Evolutionary conservation across 1,140 invertebrate species (phyloP), one percentile per base, ranked within the genome.

Genomic region (Andricus grossulariae): DNA sequence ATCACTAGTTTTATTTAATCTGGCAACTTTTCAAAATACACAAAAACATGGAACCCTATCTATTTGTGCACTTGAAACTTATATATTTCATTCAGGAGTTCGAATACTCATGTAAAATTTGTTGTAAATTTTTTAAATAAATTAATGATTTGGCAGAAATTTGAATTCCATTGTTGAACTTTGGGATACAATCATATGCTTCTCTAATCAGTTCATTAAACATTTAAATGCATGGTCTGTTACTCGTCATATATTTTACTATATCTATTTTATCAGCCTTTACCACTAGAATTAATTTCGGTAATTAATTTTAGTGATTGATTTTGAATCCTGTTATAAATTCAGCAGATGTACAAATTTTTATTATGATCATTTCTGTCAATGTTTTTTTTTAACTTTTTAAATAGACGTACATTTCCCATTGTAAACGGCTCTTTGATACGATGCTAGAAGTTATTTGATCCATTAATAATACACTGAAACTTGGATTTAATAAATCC

Each of bases 251-350:
- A 32, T 45, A 4, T 19, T 18, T 55, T 49, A 25, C 11, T 39
- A 50, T 55, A 77, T 74, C 6, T 18, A 60, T 52, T 50, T 74
- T 45, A 50, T 25, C 45, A 51, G 51, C 25, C 15, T 25, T 71
- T 81, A 19, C 77, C 32, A 32, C 3, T 39, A 32, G 15, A 39
- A 66, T 66, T 66, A 66, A 66, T 66, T n/a, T 66, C 32, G 16
- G 25, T 32, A 25, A 25, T 25, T 1, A 25, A 66, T 66, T 16
- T 66, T 45, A 32, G 25, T 16, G 16, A 39, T 66, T n/a, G 39
- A 66, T 66, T 66, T 66, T 13, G 10, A 45, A 39, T 60, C 10
- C 18, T 55, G 18, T 55, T 57, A 21, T 25, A 25, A 32, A 3
- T 32, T 32, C 13, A 13, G 57, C 25, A 66, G 25, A 66, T 66